Percentiles rank a stretch among this genome's conserved stretches.
phyloP scores from a whole-genome alignment of 2,113 vertebrate species.

The Ornithorhynchus anatinus region DNA sequence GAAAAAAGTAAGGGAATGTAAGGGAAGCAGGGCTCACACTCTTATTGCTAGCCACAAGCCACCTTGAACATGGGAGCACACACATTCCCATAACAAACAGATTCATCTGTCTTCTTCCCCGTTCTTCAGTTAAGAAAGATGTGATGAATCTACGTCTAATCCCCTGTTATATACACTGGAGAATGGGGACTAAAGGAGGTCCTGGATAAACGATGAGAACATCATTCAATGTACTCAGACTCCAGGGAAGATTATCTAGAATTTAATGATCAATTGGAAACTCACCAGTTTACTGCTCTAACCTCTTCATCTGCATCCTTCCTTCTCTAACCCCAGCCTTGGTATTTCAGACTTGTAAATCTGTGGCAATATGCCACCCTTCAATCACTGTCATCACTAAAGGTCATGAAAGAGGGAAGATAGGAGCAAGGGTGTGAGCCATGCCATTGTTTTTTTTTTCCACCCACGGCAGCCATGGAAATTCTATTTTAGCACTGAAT shows the following conservation, averaged over 20 bases:
- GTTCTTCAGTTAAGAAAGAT: background rate
- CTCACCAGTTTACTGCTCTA: background rate
- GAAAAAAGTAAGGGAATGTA: background rate
- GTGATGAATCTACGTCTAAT: background rate
- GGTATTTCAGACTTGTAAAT: fast-evolving
- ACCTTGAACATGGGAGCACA: background rate
- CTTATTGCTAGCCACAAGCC: background rate
- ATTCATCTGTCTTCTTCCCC: background rate
- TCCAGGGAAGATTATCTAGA: background rate
- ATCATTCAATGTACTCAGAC: fast-evolving
- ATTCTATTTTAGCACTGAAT: no score
- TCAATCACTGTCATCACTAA: background rate
- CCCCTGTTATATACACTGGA: background rate
- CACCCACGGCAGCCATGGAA: no score
- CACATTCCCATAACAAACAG: background rate
- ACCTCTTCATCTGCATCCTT: background rate
- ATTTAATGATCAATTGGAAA: background rate
- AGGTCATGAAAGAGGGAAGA: background rate
- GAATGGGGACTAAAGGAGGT: background rate
- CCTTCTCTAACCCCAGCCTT: no score
- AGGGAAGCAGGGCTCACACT: background rate
- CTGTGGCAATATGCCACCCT: fast-evolving
- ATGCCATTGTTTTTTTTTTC: no score
- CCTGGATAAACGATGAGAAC: background rate
- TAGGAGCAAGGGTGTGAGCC: background rate